These are phyloP conservation scores for Oreochromis tanganicae DNA, from an alignment of 2,113 vertebrate genomes.

Conservation along the genomic window DNA sequence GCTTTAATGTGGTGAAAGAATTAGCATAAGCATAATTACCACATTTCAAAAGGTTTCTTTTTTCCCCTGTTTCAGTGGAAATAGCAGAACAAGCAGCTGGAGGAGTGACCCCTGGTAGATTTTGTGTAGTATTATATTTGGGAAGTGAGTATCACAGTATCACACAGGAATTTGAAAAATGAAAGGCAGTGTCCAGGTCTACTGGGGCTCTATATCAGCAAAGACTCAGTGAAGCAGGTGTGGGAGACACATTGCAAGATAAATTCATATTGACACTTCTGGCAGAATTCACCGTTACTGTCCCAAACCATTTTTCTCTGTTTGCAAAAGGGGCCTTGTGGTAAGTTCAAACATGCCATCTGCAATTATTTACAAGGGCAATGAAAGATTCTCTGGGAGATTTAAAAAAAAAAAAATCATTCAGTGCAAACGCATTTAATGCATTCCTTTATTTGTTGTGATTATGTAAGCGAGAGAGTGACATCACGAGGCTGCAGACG, in stretches of 20 bases:
- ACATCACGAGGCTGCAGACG: neutral
- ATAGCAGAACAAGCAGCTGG: neutral
- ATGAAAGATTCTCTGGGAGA: neutral
- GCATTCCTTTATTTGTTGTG: neutral
- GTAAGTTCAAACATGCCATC: neutral
- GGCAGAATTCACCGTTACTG: conserved; percentile 43
- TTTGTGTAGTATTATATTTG: conserved; percentile 6
- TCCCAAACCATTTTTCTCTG: conserved; percentile 16
- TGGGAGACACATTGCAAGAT: conserved; percentile 35
- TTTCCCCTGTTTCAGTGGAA: neutral
- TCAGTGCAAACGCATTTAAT: neutral
- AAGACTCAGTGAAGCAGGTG: neutral
- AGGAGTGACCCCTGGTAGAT: neutral
- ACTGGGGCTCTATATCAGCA: conserved; percentile 44
- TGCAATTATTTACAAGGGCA: neutral
- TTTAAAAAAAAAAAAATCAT: neutral
- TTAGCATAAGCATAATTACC: neutral
- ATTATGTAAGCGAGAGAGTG: neutral
- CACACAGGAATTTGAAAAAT: conserved; percentile 21
- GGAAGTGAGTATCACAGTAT: neutral
- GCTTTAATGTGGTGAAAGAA: neutral
- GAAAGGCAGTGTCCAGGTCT: conserved; percentile 9
- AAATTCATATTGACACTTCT: conserved; percentile 48
- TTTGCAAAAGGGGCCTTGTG: conserved; percentile 11
- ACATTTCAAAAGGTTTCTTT: neutral